phyloP scores from a whole-genome alignment of 1,140 invertebrate genomes.

The Charaxes varanes region DNA sequence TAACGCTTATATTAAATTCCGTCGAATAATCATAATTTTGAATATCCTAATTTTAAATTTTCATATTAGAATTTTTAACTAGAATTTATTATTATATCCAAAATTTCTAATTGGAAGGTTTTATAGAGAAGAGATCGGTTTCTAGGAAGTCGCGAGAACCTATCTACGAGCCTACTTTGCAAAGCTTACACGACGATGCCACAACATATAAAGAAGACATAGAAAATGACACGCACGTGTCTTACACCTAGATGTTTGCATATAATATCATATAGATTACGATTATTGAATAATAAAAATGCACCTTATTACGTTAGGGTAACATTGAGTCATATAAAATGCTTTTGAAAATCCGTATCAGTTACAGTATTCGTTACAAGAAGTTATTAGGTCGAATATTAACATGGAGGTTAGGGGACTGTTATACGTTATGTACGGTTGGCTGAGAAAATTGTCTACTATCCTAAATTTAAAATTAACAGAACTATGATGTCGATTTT shows the following conservation, averaged over 20 bases:
- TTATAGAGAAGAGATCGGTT: conserved; percentile 58
- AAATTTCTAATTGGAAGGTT: conserved; percentile 67
- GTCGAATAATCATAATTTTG: conserved; percentile 24
- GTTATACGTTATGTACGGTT: too few species aligned
- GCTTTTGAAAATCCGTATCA: conserved; percentile 41
- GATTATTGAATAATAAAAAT: conserved; percentile 56
- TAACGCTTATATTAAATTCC: conserved; percentile 18
- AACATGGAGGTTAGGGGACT: conserved; percentile 2
- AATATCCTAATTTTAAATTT: conserved; percentile 47
- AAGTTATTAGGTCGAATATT: conserved; percentile 10
- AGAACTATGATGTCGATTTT: too few species aligned
- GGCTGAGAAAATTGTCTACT: too few species aligned
- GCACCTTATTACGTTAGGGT: conserved; percentile 59
- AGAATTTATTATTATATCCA: conserved; percentile 48
- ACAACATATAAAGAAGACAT: conserved; percentile 63
- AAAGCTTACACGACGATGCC: conserved; percentile 62
- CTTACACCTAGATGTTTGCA: conserved; percentile 54
- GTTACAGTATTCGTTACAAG: conserved; percentile 19
- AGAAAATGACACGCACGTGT: conserved; percentile 56
- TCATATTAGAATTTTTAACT: conserved; percentile 57
- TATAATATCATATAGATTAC: conserved; percentile 63
- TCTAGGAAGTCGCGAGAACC: conserved; percentile 68
- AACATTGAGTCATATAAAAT: conserved; percentile 44
- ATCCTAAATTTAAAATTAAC: too few species aligned
- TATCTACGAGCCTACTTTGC: conserved; percentile 66